Evolutionary conservation across 2,888 invertebrate genomes (phyloP), one percentile per base, ranked within the genome.

Genomic region (Amorpha juglandis): DNA sequence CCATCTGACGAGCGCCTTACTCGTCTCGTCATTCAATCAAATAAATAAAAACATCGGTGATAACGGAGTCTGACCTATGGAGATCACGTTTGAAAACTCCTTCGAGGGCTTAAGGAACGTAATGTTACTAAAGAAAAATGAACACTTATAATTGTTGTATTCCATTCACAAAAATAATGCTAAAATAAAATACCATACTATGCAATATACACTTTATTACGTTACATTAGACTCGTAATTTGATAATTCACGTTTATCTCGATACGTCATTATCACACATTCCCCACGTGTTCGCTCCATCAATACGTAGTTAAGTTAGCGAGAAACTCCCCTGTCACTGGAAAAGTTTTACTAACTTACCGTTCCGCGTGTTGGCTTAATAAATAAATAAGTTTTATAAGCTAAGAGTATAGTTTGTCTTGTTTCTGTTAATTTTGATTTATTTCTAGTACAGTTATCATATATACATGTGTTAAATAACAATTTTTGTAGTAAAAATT

Each of bases 341-440:
- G n/a, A n/a, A 42, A 58, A 58, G 38, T 58, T 38, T 27, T 6
- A 19, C 19, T 21, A 58, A 58, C 58, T 58, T 38, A 52, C 14
- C 42, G 38, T 11, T 19, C 52, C 52, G 27, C 16, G 58, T 58
- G 42, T 58, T 42, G 12, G 19, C 9, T 58, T 38, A 55, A 55
- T 55, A 42, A 58, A 42, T 58, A 42, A 58, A 19, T 42, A 19
- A 11, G 42, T 19, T 58, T 42, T 42, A 58, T 35, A 53, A 35
- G 38, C 58, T 19, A 38, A 58, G 58, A 42, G 58, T 58, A 38
- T 42, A 58, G 58, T 58, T 58, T 38, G 58, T 58, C 38, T 42
- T 58, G 58, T 58, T 58, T 58, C 19, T 12, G 19, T 42, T 42
- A 42, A 38, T 38, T 38, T 19, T 38, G 38, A 19, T 19, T n/a